Base-by-base conservation (phyloP, 2,797 vertebrate genomes). In the Pristis pectinata region DNA sequence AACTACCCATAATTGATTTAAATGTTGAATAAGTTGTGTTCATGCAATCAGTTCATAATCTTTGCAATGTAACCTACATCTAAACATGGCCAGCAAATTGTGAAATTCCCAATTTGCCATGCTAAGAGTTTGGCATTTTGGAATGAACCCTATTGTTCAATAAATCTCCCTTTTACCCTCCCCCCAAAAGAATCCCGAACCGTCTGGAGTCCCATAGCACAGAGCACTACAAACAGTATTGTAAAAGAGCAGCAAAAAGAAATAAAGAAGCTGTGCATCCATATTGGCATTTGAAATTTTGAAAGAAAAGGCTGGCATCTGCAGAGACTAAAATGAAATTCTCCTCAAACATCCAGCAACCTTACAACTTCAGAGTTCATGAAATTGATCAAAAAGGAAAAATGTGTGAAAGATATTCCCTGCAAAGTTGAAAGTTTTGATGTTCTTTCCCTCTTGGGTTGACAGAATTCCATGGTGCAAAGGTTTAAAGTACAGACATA, bases 61-160 rank as follows among this genome's bases (percentile, higher is more conserved):
- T 61, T 61, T 89, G 85, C 56, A 59, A 87, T 17, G 4, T n/a
- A 87, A n/a, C 6, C 56, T 61, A 85, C 34, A 34, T 15, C 56
- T 61, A 89, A 89, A 89, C 15, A 27, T 53, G 82, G 27, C 83
- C 3, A 30, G 56, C 27, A 87, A 87, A 87, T 59, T 87, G 56
- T 10, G 87, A 91, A 91, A 37, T 91, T 91, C 87, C n/a, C 87
- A 91, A 91, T 91, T 91, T 61, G 87, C 56, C 9, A 41, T 61
- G 59, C 17, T 91, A 22, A 8, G n/a, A 64, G n/a, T 64, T 91
- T 91, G 15, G 30, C 34, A n/a, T 91, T 91, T 91, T 64, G 59
- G 59, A 64, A 91, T 8, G 59, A 37, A 64, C 64, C 87, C 61
- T 64, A 91, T 37, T 91, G 85, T 64, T 91, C 13, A 64, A 37